A percentile compares a stretch with the other conserved stretches of the same genome.
phyloP scores from a whole-genome alignment of 2,888 invertebrate species.

The Petrophora chlorosata region DNA sequence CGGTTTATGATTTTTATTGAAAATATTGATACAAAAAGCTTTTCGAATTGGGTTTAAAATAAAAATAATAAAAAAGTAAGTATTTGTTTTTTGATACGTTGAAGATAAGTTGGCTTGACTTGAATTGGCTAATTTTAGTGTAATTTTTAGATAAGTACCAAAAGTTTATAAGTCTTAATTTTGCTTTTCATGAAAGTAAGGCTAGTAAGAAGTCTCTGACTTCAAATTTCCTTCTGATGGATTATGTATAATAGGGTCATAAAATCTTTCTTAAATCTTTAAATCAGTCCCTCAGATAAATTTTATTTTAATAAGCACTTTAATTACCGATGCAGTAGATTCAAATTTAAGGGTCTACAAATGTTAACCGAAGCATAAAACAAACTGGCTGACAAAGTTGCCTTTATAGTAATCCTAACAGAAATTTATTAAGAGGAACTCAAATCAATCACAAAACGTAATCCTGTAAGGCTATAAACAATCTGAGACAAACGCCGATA shows the following conservation, averaged over 20 bases:
- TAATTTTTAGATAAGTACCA: too few species aligned
- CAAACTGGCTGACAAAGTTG: constrained; percentile 60
- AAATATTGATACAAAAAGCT: too few species aligned
- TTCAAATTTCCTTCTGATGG: constrained; percentile 31
- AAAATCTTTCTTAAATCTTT: constrained; percentile 51
- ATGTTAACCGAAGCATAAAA: constrained; percentile 65
- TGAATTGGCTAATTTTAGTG: too few species aligned
- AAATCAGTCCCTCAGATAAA: constrained; percentile 48
- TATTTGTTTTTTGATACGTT: too few species aligned
- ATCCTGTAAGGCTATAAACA: constrained; percentile 76
- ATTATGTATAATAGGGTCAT: constrained; percentile 29
- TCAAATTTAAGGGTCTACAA: constrained; percentile 45
- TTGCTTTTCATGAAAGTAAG: not conserved
- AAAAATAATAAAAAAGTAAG: too few species aligned
- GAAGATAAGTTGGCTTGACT: too few species aligned
- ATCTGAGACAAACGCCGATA: constrained; percentile 70
- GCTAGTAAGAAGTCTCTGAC: constrained; percentile 30
- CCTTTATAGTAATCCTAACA: constrained; percentile 52
- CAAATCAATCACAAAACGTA: constrained; percentile 78
- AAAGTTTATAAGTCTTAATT: too few species aligned
- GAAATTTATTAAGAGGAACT: constrained; percentile 70
- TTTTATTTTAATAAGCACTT: constrained; percentile 60
- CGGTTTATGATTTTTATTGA: too few species aligned
- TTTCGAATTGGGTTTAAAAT: too few species aligned
- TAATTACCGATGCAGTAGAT: constrained; percentile 58